Evolutionary conservation across 2,888 invertebrate species (phyloP), one percentile per base, ranked within the genome.

Genomic region (Oscheius sp.): DNA sequence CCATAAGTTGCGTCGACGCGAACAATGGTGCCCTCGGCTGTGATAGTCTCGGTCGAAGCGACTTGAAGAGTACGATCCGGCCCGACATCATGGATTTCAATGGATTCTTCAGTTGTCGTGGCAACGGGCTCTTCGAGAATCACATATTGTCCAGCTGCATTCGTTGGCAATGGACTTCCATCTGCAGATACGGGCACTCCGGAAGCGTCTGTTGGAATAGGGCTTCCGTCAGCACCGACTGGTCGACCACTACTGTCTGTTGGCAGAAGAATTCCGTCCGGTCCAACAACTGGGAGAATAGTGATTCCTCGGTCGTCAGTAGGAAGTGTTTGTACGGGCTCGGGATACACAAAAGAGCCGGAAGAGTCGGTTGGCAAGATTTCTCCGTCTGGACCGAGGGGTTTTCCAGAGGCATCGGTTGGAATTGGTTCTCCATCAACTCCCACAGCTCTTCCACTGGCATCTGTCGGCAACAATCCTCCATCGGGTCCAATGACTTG

Each of bases 21-120:
- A 16, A 81, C n/a, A 6, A 75, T 68, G 25, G 68, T 75, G 41
- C 84, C 83, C 12, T 69, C 68, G 46, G 76, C 79, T 69, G 76
- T 13, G 76, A 9, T 35, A 9, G 35, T 35, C 21, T 27, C 76
- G 77, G 74, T 87, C 87, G 9, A 85, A 53, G 80, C 81, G 87
- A 27, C 84, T 79, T 27, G 83, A 84, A n/a, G 84, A 69, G 6
- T 74, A 78, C 77, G 53, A 73, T 68, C 45, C 87, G 71, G 23
- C 5, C 64, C 59, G 2, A 77, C 66, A 2, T 83, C 84, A 16
- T 78, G 76, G 23, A 84, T 84, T 13, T 76, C 82, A 12, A 84
- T 27, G 12, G 85, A 83, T 16, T 59, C 56, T 7, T 81, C 84
- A 5, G 78, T 68, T 7, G 72, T 71, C 21, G 74, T 71, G 12